Percentiles rank a stretch among this genome's conserved stretches.
Conservation (phyloP, 2,113 vertebrate species). For the Ondatra zibethicus region DNA sequence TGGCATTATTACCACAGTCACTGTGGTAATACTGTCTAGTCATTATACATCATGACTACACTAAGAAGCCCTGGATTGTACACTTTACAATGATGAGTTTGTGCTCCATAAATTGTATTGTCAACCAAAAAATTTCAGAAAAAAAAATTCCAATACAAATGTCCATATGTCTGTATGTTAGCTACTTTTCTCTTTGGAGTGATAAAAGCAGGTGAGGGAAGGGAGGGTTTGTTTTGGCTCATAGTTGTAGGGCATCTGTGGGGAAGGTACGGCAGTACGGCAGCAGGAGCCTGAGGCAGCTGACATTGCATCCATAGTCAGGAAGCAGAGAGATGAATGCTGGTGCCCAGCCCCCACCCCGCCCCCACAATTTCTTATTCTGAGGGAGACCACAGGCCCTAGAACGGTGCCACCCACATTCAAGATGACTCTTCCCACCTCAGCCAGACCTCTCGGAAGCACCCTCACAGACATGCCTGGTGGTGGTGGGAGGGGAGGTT, state of each 20-base stretch:
- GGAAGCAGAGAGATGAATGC: neutral
- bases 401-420: neutral
- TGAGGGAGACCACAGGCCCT: neutral
- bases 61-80: neutral
- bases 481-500: no score
- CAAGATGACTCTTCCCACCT: neutral
- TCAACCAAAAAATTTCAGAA: neutral
- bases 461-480: neutral
- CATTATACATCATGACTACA: neutral
- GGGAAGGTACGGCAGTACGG: neutral
- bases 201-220: no score
- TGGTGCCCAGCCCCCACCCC: neutral
- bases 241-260: no score
- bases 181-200: neutral
- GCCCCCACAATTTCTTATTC: neutral
- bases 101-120: neutral
- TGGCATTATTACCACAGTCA: neutral
- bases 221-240: neutral
- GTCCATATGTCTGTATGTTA: neutral
- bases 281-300: neutral
- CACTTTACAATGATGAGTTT: slow-evolving; percentile 31
- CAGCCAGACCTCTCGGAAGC: neutral
- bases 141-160: neutral
- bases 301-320: neutral
- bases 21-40: neutral